Base-by-base conservation (phyloP, 1,140 invertebrate species). In the Muscidifurax raptorellus region DNA sequence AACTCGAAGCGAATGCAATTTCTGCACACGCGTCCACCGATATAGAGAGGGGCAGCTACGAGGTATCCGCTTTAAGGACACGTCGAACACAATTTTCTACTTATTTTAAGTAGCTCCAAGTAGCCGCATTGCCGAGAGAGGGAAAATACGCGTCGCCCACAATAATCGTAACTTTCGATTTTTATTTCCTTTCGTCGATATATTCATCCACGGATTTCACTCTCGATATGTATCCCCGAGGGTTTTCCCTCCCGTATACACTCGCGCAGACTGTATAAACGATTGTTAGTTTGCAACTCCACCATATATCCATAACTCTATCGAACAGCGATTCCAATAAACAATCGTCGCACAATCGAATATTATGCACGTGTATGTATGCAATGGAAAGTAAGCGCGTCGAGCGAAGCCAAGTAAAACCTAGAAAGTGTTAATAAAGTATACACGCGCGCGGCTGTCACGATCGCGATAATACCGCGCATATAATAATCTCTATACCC, bases 361-460 rank as follows among this genome's bases (percentile, higher is more conserved):
- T 22, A 64, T 22, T 12, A 7, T 0, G 59, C 59, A n/a, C 22
- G n/a, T 25, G 27, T 4, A 69, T 13, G 66, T 64, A n/a, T 6
- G 25, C 28, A n/a, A 28, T 69, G 67, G 67, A 66, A 78, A 64
- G 52, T 52, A 27, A 77, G 6, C 30, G 64, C 32, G 22, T 30
- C 27, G 28, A 36, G 69, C 10, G 69, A 66, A 75, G 36, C 80
- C 7, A 66, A 74, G 18, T 6, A 30, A 52, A 64, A 27, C 30
- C 18, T 74, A 64, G 80, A 82, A 82, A 82, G 80, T 75, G 47
- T 75, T 82, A 82, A 75, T 75, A 82, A 82, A 75, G 28, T 44
- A 75, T 12, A 44, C 72, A 15, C 10, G 10, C 67, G 25, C 30
- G 69, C 7, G 10, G 69, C 28, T 22, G 69, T 32, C 64, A 9